Evolutionary conservation across 1,140 invertebrate species (phyloP).

Genomic region (Melitaea cinxia): DNA sequence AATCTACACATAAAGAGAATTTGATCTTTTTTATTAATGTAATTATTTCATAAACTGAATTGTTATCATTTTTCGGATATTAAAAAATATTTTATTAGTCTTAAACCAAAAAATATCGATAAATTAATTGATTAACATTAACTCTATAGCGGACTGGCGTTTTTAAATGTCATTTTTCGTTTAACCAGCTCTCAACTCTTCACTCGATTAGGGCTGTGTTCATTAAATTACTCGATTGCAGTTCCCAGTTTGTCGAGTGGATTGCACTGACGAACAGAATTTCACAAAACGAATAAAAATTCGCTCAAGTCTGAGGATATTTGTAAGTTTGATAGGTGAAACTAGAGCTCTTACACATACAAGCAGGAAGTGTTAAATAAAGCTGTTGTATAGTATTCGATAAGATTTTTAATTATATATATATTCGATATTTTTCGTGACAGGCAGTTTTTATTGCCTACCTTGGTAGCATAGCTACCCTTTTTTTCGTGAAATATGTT

Average conservation of each 20-base stretch:
- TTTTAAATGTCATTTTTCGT: constrained; percentile 53
- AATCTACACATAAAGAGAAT: too few relatives aligned
- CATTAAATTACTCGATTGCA: constrained; percentile 74
- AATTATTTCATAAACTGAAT: too few relatives aligned
- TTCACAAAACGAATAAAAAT: constrained; percentile 37
- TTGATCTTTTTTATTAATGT: too few relatives aligned
- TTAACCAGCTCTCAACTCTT: constrained; percentile 49
- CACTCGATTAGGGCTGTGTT: constrained; percentile 73
- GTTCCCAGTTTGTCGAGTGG: constrained; percentile 62
- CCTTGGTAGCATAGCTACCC: too few relatives aligned
- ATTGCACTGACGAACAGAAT: constrained; percentile 63
- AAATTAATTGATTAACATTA: constrained; percentile 14
- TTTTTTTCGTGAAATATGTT: too few relatives aligned
- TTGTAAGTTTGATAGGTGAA: constrained; percentile 26
- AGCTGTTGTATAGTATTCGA: too few relatives aligned
- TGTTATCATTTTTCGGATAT: too few relatives aligned
- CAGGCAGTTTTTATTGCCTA: too few relatives aligned
- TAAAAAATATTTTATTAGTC: too few relatives aligned
- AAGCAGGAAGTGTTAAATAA: background rate
- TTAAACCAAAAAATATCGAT: background rate
- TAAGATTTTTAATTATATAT: too few relatives aligned
- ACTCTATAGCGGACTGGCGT: constrained; percentile 17
- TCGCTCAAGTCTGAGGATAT: constrained; percentile 20
- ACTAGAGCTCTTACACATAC: background rate
- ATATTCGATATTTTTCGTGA: too few relatives aligned